Percentiles rank a stretch among this genome's conserved stretches.
Conservation (phyloP, 2,113 vertebrate genomes). For the Microtus richardsoni region DNA sequence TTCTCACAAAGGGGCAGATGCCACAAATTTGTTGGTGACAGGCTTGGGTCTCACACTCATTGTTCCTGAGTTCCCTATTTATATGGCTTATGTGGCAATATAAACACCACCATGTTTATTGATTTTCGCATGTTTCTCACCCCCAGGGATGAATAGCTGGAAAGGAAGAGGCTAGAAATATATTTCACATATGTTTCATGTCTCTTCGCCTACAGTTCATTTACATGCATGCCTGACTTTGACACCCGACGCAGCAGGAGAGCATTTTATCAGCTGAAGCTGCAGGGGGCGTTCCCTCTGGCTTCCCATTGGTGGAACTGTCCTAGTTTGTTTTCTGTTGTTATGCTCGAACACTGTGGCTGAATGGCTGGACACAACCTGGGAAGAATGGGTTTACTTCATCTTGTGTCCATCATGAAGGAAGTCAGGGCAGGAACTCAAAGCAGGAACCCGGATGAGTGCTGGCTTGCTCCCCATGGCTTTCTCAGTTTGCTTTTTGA, state of each 20-base stretch:
- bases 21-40: constrained; percentile 4
- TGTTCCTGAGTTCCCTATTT: neutral
- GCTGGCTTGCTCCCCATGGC: neutral
- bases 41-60: neutral
- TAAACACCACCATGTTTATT: neutral
- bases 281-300: neutral
- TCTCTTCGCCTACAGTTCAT: neutral
- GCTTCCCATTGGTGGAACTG: neutral
- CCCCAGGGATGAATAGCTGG: neutral
- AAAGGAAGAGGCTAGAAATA: constrained; percentile 2
- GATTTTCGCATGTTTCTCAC: neutral
- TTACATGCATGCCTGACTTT: constrained; percentile 41
- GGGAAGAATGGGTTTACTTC: neutral
- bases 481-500: neutral
- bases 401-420: neutral
- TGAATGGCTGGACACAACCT: neutral
- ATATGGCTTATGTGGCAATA: neutral
- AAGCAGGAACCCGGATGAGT: neutral
- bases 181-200: neutral
- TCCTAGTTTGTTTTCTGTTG: neutral
- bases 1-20: neutral
- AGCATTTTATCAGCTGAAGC: neutral
- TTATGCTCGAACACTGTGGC: neutral
- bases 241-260: fast-evolving
- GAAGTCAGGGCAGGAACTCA: neutral